Evolutionary conservation across 2,888 invertebrate species (phyloP).

Genomic region (Stenolophus ochropezus): DNA sequence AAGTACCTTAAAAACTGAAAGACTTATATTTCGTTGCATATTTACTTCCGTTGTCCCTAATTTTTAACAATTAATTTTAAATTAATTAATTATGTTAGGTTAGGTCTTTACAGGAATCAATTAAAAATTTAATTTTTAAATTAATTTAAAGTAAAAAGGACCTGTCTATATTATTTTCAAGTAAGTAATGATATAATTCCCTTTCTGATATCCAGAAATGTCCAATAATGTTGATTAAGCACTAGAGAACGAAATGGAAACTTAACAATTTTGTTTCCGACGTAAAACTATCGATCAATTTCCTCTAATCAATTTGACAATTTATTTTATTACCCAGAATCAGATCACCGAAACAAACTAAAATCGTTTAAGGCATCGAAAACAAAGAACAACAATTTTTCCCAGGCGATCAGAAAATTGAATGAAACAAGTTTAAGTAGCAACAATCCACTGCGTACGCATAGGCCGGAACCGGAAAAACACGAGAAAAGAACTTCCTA

Average conservation of each 20-base stretch:
- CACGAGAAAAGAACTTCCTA: background rate
- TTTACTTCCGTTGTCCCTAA: too few relatives aligned
- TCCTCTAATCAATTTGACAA: slow-evolving; percentile 27
- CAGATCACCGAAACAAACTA: slow-evolving; percentile 29
- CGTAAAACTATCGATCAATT: background rate
- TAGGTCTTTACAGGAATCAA: too few relatives aligned
- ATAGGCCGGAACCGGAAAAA: background rate
- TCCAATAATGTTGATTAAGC: too few relatives aligned
- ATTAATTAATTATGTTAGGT: too few relatives aligned
- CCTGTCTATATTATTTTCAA: too few relatives aligned
- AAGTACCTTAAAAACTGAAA: too few relatives aligned
- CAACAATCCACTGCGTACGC: slow-evolving; percentile 1
- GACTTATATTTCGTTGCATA: too few relatives aligned
- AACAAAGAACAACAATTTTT: slow-evolving; percentile 34
- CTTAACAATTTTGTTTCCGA: background rate
- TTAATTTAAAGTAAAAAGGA: too few relatives aligned
- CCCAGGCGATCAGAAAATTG: slow-evolving; percentile 42
- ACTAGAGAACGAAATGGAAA: background rate
- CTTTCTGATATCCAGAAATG: too few relatives aligned
- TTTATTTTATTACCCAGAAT: slow-evolving; percentile 27
- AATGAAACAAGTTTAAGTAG: slow-evolving; percentile 45
- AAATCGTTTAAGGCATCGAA: slow-evolving; percentile 35
- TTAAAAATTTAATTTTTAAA: too few relatives aligned
- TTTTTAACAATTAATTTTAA: too few relatives aligned
- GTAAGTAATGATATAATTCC: too few relatives aligned